phyloP scores from a whole-genome alignment of 2,113 vertebrate genomes.

The Lethenteron camtschaticum region DNA sequence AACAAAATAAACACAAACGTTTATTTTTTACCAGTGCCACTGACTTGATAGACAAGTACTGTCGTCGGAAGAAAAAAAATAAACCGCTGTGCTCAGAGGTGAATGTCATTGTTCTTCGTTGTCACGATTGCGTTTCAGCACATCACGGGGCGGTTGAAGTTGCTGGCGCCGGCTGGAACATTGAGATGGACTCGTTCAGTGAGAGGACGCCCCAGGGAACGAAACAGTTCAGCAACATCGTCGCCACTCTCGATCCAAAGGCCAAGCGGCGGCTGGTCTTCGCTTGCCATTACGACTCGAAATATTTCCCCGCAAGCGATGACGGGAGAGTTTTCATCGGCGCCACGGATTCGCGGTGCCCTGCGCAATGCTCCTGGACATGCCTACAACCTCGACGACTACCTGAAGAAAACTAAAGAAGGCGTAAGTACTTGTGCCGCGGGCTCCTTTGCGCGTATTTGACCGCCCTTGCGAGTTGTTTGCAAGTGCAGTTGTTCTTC shows the following conservation, averaged over 20 bases:
- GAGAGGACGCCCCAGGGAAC: slow-evolving; percentile 35
- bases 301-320: slow-evolving; percentile 25
- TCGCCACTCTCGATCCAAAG: slow-evolving; percentile 39
- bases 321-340: slow-evolving; percentile 31
- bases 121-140: slow-evolving; percentile 26
- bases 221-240: slow-evolving; percentile 40
- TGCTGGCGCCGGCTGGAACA: slow-evolving; percentile 38
- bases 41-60: background rate
- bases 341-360: slow-evolving; percentile 65
- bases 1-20: background rate
- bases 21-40: too few relatives aligned
- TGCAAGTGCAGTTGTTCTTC: too few relatives aligned
- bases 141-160: slow-evolving; percentile 25
- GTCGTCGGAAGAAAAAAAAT: background rate
- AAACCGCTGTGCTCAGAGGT: background rate
- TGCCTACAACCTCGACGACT: slow-evolving; percentile 34
- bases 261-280: slow-evolving; percentile 36
- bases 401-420: slow-evolving; percentile 27
- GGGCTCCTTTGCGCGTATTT: too few relatives aligned
- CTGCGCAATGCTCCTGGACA: slow-evolving; percentile 45
- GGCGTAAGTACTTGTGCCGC: slow-evolving; percentile 19
- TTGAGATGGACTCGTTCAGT: slow-evolving; percentile 42
- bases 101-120: background rate
- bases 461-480: too few relatives aligned
- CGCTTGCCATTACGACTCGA: slow-evolving; percentile 65